These are phyloP conservation scores for Ceratina calcarata DNA, from an alignment of 1,140 invertebrate species.

Conservation along the genomic window DNA sequence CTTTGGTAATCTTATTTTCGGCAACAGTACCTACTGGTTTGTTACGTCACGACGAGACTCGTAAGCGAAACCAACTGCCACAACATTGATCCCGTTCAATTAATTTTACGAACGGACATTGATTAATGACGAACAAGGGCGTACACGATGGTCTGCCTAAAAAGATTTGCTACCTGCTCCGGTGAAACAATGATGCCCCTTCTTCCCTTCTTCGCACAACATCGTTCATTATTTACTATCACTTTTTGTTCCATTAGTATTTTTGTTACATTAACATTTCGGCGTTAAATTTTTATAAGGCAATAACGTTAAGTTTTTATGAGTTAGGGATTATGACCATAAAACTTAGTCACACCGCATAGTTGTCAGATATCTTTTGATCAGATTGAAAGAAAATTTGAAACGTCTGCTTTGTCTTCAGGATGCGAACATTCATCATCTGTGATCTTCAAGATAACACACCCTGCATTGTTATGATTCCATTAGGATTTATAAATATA, in stretches of 20 bases:
- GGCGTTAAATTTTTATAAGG: not conserved
- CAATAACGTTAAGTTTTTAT: too few relatives aligned
- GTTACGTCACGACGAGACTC: constrained; percentile 49
- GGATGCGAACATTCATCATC: constrained; percentile 66
- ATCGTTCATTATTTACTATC: constrained; percentile 7
- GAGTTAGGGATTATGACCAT: too few relatives aligned
- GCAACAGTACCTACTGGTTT: constrained; percentile 8
- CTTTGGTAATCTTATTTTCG: not conserved
- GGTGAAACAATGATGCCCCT: constrained; percentile 60
- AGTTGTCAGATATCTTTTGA: constrained; percentile 35
- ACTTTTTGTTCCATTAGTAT: not conserved
- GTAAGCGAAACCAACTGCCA: constrained; percentile 55
- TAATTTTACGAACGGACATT: constrained; percentile 58
- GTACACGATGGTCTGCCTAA: not conserved
- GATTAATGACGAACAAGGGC: constrained; percentile 62
- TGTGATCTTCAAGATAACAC: constrained; percentile 65
- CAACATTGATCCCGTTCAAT: constrained; percentile 59
- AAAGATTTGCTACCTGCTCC: constrained; percentile 54
- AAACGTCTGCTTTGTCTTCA: constrained; percentile 26
- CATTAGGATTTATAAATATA: not conserved
- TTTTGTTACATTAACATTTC: not conserved
- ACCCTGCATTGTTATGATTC: constrained; percentile 1
- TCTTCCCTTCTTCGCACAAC: constrained; percentile 21
- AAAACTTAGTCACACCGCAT: not conserved
- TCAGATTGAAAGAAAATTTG: constrained; percentile 40